Percentiles rank a stretch among this genome's conserved stretches.
phyloP scores from a whole-genome alignment of 2,797 vertebrate genomes.

The Siniperca obscura region DNA sequence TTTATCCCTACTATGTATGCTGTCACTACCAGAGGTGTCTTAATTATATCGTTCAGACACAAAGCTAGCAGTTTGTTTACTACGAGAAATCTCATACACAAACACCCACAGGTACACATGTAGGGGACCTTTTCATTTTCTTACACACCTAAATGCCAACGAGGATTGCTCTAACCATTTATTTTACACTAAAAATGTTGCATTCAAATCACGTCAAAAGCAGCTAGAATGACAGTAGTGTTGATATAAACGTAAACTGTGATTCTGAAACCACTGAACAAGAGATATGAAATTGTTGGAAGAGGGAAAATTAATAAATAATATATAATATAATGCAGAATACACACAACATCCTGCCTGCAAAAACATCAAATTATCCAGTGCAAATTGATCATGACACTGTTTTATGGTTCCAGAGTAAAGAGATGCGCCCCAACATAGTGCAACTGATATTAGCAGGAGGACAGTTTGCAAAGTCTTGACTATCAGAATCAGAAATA shows the following conservation, averaged over 20 bases:
- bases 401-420: not conserved
- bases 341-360: not conserved
- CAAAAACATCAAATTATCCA: not conserved
- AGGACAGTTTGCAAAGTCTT: not conserved
- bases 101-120: constrained; percentile 11
- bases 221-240: not conserved
- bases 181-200: not conserved
- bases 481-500: not conserved
- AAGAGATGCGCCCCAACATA: not conserved
- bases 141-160: not conserved
- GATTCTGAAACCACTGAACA: constrained; percentile 1
- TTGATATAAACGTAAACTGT: not conserved
- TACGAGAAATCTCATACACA: constrained; percentile 17
- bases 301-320: not conserved
- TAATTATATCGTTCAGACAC: constrained; percentile 81
- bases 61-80: constrained; percentile 60
- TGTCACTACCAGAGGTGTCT: constrained; percentile 83
- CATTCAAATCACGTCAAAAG: constrained; percentile 6
- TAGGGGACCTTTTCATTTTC: not conserved
- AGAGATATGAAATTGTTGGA: not conserved
- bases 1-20: constrained; percentile 73
- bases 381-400: not conserved
- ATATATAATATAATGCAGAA: not conserved
- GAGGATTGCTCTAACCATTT: not conserved
- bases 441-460: not conserved